A percentile compares a stretch with the other conserved stretches of the same genome.
phyloP scores from a whole-genome alignment of 92 coral and sea anemone genomes.

The Umimayanthus kanabou region DNA sequence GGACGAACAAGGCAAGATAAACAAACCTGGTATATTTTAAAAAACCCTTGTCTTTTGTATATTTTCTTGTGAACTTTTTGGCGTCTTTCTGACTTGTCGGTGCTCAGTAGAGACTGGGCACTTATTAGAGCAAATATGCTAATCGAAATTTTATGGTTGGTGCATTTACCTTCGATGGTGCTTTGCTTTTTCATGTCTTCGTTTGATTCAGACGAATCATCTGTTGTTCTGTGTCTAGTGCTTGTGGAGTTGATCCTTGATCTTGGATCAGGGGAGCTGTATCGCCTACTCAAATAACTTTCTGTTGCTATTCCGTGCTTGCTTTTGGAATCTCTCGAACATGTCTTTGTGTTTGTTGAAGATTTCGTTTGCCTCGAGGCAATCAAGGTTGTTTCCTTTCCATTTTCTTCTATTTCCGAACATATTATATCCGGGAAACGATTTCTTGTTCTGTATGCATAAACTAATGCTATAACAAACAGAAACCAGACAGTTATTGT shows the following conservation, averaged over 20 bases:
- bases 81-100: too few species aligned
- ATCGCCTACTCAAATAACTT: conserved; percentile 5
- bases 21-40: too few species aligned
- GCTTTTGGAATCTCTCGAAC: background rate
- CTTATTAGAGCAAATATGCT: too few species aligned
- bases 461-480: conserved; percentile 5
- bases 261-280: conserved; percentile 3
- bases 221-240: background rate
- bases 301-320: background rate
- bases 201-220: background rate
- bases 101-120: too few species aligned
- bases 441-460: conserved; percentile 38
- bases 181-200: background rate
- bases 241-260: background rate
- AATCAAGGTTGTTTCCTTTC: background rate
- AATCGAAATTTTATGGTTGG: background rate
- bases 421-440: conserved; percentile 24
- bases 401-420: conserved; percentile 24
- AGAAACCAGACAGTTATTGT: conserved; percentile 35
- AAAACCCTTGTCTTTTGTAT: too few species aligned
- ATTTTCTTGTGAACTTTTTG: too few species aligned
- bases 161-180: background rate
- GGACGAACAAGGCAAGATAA: too few species aligned
- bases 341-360: background rate
- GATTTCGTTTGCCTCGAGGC: background rate